Evolutionary conservation across 2,888 invertebrate genomes (phyloP).

Genomic region (Myathropa florea): DNA sequence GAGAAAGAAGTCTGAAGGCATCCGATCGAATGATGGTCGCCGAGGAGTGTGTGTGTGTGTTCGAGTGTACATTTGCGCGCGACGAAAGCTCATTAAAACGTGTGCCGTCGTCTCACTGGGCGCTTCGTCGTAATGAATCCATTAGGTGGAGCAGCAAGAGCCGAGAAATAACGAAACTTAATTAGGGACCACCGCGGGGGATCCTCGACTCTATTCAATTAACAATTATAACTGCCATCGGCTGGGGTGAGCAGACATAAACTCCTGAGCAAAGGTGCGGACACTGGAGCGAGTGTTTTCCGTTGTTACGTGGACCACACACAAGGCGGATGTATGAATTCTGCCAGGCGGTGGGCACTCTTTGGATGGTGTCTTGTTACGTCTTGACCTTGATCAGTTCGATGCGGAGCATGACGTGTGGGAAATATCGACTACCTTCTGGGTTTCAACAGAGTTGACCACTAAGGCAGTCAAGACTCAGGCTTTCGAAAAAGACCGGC

Average conservation of each 20-base stretch:
- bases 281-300: not conserved
- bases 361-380: too few relatives aligned
- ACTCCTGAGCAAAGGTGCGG: not conserved
- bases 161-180: constrained; percentile 59
- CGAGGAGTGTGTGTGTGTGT: not conserved
- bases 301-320: not conserved
- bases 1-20: not conserved
- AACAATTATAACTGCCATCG: constrained; percentile 60
- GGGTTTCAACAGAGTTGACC: too few relatives aligned
- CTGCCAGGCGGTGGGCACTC: too few relatives aligned
- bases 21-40: too few relatives aligned
- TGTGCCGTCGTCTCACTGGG: not conserved
- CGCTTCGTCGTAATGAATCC: constrained; percentile 57
- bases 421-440: too few relatives aligned
- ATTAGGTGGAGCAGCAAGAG: constrained; percentile 47
- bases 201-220: constrained; percentile 41
- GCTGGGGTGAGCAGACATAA: not conserved
- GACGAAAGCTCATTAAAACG: not conserved
- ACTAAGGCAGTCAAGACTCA: too few relatives aligned
- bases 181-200: constrained; percentile 46
- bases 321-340: not conserved
- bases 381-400: too few relatives aligned
- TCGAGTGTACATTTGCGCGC: not conserved
- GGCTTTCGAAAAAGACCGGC: too few relatives aligned
- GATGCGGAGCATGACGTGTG: too few relatives aligned